Conservation (phyloP, 2,888 invertebrate genomes). For the Shargacucullia verbasci region DNA sequence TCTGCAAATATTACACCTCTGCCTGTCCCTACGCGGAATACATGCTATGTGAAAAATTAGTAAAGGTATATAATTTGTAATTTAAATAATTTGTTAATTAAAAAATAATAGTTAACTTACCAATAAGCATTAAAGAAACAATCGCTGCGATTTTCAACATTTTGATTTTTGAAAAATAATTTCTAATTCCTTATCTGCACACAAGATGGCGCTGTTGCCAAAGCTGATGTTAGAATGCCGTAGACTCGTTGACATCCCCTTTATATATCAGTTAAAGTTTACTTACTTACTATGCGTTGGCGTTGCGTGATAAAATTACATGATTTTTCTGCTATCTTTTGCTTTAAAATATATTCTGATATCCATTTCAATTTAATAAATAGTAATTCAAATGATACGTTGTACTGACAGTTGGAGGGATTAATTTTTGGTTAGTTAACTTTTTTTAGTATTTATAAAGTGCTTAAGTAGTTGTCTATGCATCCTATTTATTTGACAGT, state of each 20-base stretch:
- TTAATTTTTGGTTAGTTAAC: not conserved
- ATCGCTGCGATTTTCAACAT: slow-evolving; percentile 81
- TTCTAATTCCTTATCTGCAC: slow-evolving; percentile 31
- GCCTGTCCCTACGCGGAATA: too few species aligned
- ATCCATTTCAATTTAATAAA: not conserved
- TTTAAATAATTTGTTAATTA: too few species aligned
- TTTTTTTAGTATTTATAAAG: not conserved
- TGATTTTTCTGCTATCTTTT: slow-evolving; percentile 4
- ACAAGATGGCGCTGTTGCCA: slow-evolving; percentile 64
- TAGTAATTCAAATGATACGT: not conserved
- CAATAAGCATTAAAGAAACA: slow-evolving; percentile 79
- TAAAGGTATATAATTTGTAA: too few species aligned
- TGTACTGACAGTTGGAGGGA: too few species aligned
- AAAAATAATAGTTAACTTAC: slow-evolving; percentile 65
- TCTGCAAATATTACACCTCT: too few species aligned
- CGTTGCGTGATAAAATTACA: slow-evolving; percentile 49
- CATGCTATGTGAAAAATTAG: too few species aligned
- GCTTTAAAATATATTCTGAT: not conserved
- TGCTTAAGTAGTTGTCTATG: not conserved
- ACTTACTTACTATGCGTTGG: slow-evolving; percentile 48
- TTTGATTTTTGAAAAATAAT: slow-evolving; percentile 36
- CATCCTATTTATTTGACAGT: not conserved
- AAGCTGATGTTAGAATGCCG: slow-evolving; percentile 63
- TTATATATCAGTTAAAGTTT: slow-evolving; percentile 77
- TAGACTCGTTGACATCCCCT: slow-evolving; percentile 50